Evolutionary conservation across 2,113 vertebrate genomes (phyloP).

Genomic region (Phalacrocorax brasilianus): DNA sequence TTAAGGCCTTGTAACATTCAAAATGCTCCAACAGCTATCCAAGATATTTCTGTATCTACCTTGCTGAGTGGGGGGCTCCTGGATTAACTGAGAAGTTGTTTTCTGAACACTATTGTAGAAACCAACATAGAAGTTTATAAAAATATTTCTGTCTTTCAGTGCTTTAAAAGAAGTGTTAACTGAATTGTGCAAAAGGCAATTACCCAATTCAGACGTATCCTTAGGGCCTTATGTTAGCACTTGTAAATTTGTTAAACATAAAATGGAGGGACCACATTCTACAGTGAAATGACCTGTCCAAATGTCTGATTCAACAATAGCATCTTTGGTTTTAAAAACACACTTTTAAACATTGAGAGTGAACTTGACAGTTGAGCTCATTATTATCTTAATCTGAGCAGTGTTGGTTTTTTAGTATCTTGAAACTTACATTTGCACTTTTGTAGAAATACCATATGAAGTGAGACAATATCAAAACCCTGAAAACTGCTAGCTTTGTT

Average conservation of each 20-base stretch:
- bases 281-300: background rate
- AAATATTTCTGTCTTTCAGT: background rate
- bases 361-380: background rate
- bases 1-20: background rate
- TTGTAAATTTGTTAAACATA: background rate
- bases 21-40: background rate
- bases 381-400: background rate
- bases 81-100: background rate
- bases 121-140: background rate
- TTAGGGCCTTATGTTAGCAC: background rate
- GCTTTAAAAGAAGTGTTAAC: background rate
- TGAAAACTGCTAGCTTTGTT: background rate
- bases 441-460: background rate
- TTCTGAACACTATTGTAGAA: background rate
- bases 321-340: background rate
- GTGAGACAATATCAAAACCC: rapidly evolving
- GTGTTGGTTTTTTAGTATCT: background rate
- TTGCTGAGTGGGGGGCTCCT: background rate
- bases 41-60: background rate
- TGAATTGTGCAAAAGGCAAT: background rate
- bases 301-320: background rate
- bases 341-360: background rate
- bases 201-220: background rate
- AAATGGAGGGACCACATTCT: background rate
- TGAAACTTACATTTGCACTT: background rate